These are phyloP conservation scores for Enchytraeus crypticus DNA, from an alignment of 2,888 invertebrate species.

Conservation along the genomic window DNA sequence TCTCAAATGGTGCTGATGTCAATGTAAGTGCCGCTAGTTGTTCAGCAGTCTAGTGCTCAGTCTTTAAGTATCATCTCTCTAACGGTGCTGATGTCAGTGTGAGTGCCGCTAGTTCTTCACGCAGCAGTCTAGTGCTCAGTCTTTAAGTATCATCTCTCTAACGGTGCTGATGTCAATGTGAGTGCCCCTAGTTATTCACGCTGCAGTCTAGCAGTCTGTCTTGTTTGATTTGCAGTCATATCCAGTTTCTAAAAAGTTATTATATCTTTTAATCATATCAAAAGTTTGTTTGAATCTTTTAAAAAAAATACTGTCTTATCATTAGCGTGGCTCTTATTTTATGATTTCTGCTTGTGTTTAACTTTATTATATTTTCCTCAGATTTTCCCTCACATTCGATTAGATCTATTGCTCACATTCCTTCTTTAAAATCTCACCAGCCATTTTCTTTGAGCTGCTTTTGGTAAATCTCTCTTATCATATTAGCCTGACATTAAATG, in stretches of 20 bases:
- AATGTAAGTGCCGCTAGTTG: constrained; percentile 61
- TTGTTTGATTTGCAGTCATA: neutral
- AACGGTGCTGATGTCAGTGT: constrained; percentile 91
- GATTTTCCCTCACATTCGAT: no score
- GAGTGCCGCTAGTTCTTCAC: constrained; percentile 44
- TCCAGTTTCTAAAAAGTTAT: neutral
- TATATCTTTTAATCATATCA: no score
- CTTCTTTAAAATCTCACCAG: no score
- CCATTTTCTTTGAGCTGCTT: no score
- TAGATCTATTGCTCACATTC: no score
- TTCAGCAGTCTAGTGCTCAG: neutral
- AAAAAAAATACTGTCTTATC: no score
- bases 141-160: constrained; percentile 72
- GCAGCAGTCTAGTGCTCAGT: neutral
- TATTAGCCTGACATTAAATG: no score
- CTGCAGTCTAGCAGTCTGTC: neutral
- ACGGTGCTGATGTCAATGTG: constrained; percentile 89
- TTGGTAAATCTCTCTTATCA: no score
- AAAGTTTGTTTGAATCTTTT: no score
- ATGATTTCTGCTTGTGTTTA: no score
- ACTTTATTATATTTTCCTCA: no score
- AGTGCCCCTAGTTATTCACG: constrained; percentile 39
- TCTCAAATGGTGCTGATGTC: constrained; percentile 81
- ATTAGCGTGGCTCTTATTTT: no score
- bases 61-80: constrained; percentile 66